Base-by-base conservation (phyloP, 2,888 invertebrate genomes). In the Leptinotarsa peninsularis region DNA sequence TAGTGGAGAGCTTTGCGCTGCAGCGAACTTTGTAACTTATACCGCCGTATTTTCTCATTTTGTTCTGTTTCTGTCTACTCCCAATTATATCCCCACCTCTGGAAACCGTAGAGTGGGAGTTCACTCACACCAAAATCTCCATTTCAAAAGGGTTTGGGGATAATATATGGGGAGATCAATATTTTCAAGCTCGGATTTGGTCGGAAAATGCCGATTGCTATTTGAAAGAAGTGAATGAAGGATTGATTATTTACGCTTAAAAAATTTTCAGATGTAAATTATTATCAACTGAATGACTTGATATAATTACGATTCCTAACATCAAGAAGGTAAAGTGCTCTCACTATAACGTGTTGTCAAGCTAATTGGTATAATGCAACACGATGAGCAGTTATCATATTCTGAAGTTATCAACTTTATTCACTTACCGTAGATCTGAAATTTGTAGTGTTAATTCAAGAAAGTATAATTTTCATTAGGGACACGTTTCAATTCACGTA, bases 81-180 rank as follows among this genome's bases (percentile, higher is more conserved):
- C 82, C 83, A 84, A 83, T 85, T 83, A 84, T 84, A 83, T 81
- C 81, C 82, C 81, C 79, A 78, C 78, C 80, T 72, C 76, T 75
- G 58, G 69, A 74, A 78, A 77, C 75, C 78, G 72, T 77, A 72
- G 78, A 79, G 77, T 74, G 80, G 78, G 76, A 76, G 77, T 73
- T 78, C 79, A 79, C 83, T 82, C 84, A 83, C 4, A 17, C 84
- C 83, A 77, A 85, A 87, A 87, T 87, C 86, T 86, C 84, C 86
- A 86, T 86, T 87, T 87, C 85, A 85, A 87, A 87, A 85, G 85
- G 85, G 85, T 86, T 87, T 85, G 83, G 83, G 84, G 85, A 86
- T 87, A 86, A 86, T 86, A 84, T 85, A 85, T 84, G 49, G 18
- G 67, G 80, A 76, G 81, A 82, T 81, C 81, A 80, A 80, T 82